phyloP scores from a whole-genome alignment of 53 echinoderm and acorn worm species.

The Echinarachnius parma region DNA sequence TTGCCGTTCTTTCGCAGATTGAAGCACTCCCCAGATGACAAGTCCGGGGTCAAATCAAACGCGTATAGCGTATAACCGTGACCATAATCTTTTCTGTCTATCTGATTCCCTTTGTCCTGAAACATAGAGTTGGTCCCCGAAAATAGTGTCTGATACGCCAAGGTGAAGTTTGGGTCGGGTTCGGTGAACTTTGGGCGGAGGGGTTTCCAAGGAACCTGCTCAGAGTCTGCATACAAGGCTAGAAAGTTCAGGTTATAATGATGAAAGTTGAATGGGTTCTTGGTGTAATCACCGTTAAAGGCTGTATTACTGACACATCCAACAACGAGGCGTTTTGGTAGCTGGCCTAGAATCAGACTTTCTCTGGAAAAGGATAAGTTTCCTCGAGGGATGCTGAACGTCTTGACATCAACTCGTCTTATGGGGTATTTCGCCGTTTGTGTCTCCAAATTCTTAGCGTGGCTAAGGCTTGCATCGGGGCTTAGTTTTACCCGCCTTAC shows the following conservation, averaged over 20 bases:
- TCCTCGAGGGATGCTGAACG: slow-evolving; percentile 55
- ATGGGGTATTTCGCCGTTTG: slow-evolving; percentile 73
- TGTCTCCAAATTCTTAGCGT: slow-evolving; percentile 61
- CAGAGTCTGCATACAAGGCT: slow-evolving; percentile 37
- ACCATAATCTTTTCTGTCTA: slow-evolving; percentile 58
- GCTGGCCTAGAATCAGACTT: slow-evolving; percentile 49
- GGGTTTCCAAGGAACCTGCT: slow-evolving; percentile 57
- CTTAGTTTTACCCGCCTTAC: slow-evolving; percentile 54
- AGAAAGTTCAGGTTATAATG: slow-evolving; percentile 33
- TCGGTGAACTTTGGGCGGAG: slow-evolving; percentile 50
- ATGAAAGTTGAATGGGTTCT: slow-evolving; percentile 64
- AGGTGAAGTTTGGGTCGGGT: too few relatives aligned
- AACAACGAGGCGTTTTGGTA: slow-evolving; percentile 56
- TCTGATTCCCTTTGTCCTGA: too few relatives aligned
- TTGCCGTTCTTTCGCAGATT: slow-evolving; percentile 58
- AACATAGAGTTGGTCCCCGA: too few relatives aligned
- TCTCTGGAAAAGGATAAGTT: slow-evolving; percentile 52
- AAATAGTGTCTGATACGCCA: slow-evolving; percentile 7
- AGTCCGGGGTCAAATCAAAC: too few relatives aligned
- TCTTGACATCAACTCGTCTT: slow-evolving; percentile 50
- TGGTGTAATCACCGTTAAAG: slow-evolving; percentile 49
- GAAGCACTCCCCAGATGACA: too few relatives aligned
- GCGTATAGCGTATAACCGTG: slow-evolving; percentile 57
- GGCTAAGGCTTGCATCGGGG: slow-evolving; percentile 51
- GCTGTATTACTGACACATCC: slow-evolving; percentile 40